Percentiles rank a stretch among this genome's conserved stretches.
Evolutionary conservation across 1,140 invertebrate genomes (phyloP).

Genomic region (Hyles vespertilio): DNA sequence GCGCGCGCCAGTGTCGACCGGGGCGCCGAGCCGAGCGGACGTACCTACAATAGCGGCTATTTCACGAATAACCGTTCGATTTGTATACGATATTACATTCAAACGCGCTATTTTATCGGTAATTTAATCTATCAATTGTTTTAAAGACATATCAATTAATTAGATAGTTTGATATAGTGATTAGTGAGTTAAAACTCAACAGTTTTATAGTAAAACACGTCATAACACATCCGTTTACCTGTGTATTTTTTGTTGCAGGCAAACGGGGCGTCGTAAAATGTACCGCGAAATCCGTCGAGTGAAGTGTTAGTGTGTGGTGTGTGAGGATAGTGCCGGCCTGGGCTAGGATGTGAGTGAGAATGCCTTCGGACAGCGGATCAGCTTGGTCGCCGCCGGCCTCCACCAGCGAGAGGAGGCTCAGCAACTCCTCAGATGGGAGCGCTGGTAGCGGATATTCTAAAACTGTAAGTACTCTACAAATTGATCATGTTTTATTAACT

Average conservation of each 20-base stretch:
- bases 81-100: conserved; percentile 27
- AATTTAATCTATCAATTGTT: neutral
- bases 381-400: conserved; percentile 63
- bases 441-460: conserved; percentile 72
- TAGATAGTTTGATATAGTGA: neutral
- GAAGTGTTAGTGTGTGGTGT: conserved; percentile 39
- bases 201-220: too few species aligned
- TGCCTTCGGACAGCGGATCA: conserved; percentile 70
- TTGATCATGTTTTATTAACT: too few species aligned
- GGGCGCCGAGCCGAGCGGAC: conserved; percentile 20
- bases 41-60: conserved; percentile 33
- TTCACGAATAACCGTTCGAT: conserved; percentile 31
- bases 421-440: conserved; percentile 74
- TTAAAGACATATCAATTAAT: too few species aligned
- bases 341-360: conserved; percentile 52
- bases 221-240: too few species aligned
- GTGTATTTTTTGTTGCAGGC: conserved; percentile 39
- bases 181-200: neutral
- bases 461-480: conserved; percentile 49
- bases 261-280: conserved; percentile 40
- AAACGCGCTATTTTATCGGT: conserved; percentile 10
- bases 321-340: conserved; percentile 35
- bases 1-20: conserved; percentile 25
- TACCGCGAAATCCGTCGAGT: conserved; percentile 30
- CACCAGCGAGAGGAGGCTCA: conserved; percentile 66